A percentile compares a stretch with the other conserved stretches of the same genome.
Evolutionary conservation across 2,113 vertebrate genomes (phyloP).

Genomic region (Apistogramma diplotaenia): DNA sequence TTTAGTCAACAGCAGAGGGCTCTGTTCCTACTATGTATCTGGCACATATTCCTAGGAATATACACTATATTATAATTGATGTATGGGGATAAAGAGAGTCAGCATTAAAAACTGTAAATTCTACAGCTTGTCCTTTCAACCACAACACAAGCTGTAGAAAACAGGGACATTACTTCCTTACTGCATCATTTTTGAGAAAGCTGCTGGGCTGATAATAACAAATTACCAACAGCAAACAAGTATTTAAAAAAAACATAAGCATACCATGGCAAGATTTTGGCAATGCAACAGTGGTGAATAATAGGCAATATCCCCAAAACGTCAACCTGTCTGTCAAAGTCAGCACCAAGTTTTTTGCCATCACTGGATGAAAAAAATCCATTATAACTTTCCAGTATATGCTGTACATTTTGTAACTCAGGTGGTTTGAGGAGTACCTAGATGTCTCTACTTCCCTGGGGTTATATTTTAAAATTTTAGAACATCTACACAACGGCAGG

Average conservation of each 20-base stretch:
- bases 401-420: not conserved
- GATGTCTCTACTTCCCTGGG: not conserved
- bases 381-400: not conserved
- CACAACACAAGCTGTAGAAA: not conserved
- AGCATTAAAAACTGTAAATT: not conserved
- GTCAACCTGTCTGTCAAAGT: not conserved
- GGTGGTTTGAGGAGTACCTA: not conserved
- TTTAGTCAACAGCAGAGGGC: constrained; percentile 61
- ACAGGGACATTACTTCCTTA: not conserved
- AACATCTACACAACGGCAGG: not conserved
- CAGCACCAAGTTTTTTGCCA: not conserved
- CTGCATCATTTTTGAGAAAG: not conserved
- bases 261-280: not conserved
- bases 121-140: not conserved
- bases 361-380: not conserved
- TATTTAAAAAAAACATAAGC: not conserved
- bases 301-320: not conserved
- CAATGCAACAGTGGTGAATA: not conserved
- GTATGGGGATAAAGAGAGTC: not conserved
- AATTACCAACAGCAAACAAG: not conserved
- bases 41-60: constrained; percentile 2
- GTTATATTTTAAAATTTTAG: not conserved
- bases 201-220: not conserved
- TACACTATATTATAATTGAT: constrained; percentile 3
- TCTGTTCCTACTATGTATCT: constrained; percentile 38